A percentile compares a stretch with the other conserved stretches of the same genome.
phyloP scores from a whole-genome alignment of 1,140 invertebrate species.

The Lepidotrigona ventralis region DNA sequence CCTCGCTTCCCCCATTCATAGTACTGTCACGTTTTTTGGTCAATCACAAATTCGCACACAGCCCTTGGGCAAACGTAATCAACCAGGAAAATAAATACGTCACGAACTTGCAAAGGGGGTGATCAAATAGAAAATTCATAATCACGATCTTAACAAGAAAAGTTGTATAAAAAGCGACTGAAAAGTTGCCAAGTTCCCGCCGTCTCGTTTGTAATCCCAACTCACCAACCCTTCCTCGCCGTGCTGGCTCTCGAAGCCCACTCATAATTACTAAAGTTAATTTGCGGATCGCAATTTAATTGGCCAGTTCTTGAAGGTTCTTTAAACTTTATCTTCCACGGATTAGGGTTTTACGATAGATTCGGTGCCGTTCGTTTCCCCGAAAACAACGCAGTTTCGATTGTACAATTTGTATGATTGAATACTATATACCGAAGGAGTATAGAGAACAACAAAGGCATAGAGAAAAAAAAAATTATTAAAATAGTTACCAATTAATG shows the following conservation, averaged over 20 bases:
- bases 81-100: background rate
- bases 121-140: slow-evolving; percentile 56
- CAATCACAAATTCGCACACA: background rate
- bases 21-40: background rate
- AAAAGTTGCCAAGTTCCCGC: slow-evolving; percentile 61
- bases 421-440: too few species aligned
- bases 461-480: background rate
- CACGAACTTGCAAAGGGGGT: background rate
- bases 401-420: background rate
- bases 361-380: background rate
- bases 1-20: background rate
- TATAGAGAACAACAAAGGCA: background rate
- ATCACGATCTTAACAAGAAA: slow-evolving; percentile 67
- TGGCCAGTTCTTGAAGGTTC: slow-evolving; percentile 64
- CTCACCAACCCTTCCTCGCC: slow-evolving; percentile 53
- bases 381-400: background rate
- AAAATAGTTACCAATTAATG: background rate
- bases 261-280: slow-evolving; percentile 68
- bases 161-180: slow-evolving; percentile 66
- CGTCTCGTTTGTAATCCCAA: slow-evolving; percentile 54
- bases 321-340: slow-evolving; percentile 53
- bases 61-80: background rate
- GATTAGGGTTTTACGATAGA: background rate
- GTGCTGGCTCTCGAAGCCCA: slow-evolving; percentile 47
- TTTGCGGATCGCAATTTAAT: slow-evolving; percentile 67